phyloP scores from a whole-genome alignment of 2,797 vertebrate genomes.

The Lutjanus argentimaculatus region DNA sequence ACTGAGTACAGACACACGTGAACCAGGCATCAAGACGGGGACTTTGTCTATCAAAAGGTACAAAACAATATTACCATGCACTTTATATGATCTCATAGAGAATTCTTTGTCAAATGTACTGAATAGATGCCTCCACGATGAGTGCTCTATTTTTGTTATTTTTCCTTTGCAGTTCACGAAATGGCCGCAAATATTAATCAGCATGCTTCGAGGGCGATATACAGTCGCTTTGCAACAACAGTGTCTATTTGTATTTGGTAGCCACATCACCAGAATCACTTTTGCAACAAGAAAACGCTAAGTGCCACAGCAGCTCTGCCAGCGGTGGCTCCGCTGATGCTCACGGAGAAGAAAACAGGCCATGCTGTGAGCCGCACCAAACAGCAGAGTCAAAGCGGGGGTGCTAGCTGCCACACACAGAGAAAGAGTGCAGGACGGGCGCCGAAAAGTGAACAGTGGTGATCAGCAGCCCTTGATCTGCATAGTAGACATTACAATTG shows the following conservation, averaged over 20 bases:
- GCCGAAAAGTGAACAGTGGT: constrained; percentile 62
- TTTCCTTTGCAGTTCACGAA: constrained; percentile 46
- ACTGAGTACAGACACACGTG: constrained; percentile 65
- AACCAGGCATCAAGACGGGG: constrained; percentile 72
- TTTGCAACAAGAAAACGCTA: constrained; percentile 68
- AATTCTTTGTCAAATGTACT: constrained; percentile 56
- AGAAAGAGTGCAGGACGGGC: constrained; percentile 53
- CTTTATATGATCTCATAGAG: constrained; percentile 61
- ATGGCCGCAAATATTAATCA: constrained; percentile 67
- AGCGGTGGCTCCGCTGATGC: constrained; percentile 47
- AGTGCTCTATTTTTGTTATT: constrained; percentile 19
- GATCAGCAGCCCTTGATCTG: constrained; percentile 91
- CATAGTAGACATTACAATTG: constrained; percentile 93
- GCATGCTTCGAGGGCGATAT: constrained; percentile 83
- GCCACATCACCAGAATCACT: constrained; percentile 79
- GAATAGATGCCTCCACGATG: constrained; percentile 53
- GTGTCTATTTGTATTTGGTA: constrained; percentile 76
- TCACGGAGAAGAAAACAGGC: constrained; percentile 44
- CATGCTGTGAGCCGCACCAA: constrained; percentile 65
- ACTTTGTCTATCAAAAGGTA: constrained; percentile 71
- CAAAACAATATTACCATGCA: constrained; percentile 79
- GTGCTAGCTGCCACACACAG: constrained; percentile 82
- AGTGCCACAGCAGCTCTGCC: constrained; percentile 60
- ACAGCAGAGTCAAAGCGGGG: constrained; percentile 66
- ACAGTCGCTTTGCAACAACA: constrained; percentile 78